Evolutionary conservation across 2,113 vertebrate genomes (phyloP), one percentile per base, ranked within the genome.

Genomic region (Otus sunia): DNA sequence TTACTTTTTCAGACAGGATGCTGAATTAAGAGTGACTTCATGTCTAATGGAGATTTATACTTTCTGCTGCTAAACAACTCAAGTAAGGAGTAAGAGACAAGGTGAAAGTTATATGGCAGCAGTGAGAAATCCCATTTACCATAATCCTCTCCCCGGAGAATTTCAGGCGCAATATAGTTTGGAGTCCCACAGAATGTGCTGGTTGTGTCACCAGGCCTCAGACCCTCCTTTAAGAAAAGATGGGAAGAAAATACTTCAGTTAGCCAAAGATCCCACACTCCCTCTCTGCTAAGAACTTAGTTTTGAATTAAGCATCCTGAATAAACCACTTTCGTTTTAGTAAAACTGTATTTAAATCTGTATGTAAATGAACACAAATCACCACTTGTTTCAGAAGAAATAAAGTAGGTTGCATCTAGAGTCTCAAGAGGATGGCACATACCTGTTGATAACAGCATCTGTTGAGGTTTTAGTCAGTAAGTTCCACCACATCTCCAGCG

Each of bases 151-250:
- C 99, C 99, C 97, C 99, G 91, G 86, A 99, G 98, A 96, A 99
- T 99, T 97, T 99, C 99, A 8, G 99, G 99, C 95, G 99, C 99
- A 62, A 99, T 99, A 92, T 99, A 99, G 98, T 99, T 99, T 80
- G 99, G 99, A 96, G 99, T 99, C 52, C 99, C 99, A 90, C 99
- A 99, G 97, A 99, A 99, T 2, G 99, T 99, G 98, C 99, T 99
- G 30, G 99, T 99, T 49, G 99, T 99, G 97, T 99, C 99, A 90
- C 99, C 99, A 22, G 99, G 99, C 91, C 99, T 99, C 96, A 99
- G 97, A 34, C 99, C 99, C 98, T 99, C 99, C 99, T 99, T 98
- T 76, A 96, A 93, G 87, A 56, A 85, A 66, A 78, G 5, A 98
- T 77, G 43, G 7, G 7, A 60, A 77, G 21, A 63, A 73, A 94